These are phyloP conservation scores for Nothocercus julius DNA, from an alignment of 2,113 vertebrate genomes.

Conservation along the genomic window DNA sequence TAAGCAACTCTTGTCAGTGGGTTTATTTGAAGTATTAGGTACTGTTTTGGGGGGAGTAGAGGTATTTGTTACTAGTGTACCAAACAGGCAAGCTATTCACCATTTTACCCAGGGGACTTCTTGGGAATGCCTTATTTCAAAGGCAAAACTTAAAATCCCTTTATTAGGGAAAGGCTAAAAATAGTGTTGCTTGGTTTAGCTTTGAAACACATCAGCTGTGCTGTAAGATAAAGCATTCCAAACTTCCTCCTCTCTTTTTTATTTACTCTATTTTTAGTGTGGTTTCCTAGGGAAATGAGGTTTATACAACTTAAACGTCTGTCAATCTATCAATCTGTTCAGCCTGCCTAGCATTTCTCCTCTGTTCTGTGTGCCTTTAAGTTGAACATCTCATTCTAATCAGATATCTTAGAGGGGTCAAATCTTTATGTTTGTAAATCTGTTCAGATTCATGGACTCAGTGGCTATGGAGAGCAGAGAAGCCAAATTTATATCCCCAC, in stretches of 20 bases:
- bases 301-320: neutral
- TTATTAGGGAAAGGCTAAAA: neutral
- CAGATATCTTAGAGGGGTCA: neutral
- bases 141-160: neutral
- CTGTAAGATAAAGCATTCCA: neutral
- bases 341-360: neutral
- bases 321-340: neutral
- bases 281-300: neutral
- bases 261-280: neutral
- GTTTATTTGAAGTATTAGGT: neutral
- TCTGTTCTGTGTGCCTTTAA: neutral
- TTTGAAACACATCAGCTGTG: neutral
- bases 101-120: neutral
- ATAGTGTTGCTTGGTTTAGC: neutral
- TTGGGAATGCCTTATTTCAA: neutral
- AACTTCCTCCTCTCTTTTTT: neutral
- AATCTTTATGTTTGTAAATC: neutral
- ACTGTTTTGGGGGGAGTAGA: neutral
- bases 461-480: neutral
- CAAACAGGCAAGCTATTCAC: neutral
- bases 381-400: neutral
- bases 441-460: neutral
- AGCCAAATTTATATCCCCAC: no score
- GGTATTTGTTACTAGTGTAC: neutral
- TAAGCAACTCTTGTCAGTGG: neutral